A percentile compares a stretch with the other conserved stretches of the same genome.
phyloP scores from a whole-genome alignment of 2,888 invertebrate genomes.

The Plebejus melissa region DNA sequence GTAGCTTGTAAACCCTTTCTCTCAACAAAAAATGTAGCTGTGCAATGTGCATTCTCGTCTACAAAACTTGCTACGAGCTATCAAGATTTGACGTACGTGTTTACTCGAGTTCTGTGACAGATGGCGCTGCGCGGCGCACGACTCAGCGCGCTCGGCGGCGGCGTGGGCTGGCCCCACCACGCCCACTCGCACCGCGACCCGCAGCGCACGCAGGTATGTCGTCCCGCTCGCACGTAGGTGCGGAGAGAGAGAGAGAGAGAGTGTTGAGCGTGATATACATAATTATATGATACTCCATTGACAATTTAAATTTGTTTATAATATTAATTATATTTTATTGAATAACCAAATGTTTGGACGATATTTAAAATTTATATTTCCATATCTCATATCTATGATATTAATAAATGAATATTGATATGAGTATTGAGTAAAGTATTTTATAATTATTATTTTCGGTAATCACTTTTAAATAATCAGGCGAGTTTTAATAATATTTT shows the following conservation, averaged over 20 bases:
- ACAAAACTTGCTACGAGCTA: too few relatives aligned
- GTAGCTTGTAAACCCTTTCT: too few relatives aligned
- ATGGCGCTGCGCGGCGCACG: constrained; percentile 67
- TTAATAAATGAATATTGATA: too few relatives aligned
- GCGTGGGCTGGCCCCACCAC: constrained; percentile 57
- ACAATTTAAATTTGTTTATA: not conserved
- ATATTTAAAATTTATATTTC: not conserved
- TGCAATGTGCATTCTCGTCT: too few relatives aligned
- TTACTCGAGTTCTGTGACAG: constrained; percentile 40
- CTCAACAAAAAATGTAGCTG: too few relatives aligned
- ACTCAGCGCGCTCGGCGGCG: constrained; percentile 58
- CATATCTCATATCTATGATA: too few relatives aligned
- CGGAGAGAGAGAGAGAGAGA: not conserved
- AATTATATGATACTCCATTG: not conserved
- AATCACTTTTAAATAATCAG: not conserved
- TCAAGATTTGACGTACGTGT: not conserved
- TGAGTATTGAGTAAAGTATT: too few relatives aligned
- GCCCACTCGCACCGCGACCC: constrained; percentile 43
- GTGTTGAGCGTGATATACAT: constrained; percentile 13
- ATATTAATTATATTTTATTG: too few relatives aligned
- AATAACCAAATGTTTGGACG: not conserved
- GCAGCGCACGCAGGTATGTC: constrained; percentile 52
- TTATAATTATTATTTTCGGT: too few relatives aligned
- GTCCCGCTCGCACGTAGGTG: not conserved
- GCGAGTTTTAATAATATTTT: not conserved